These are phyloP conservation scores for Eciton burchellii DNA, from an alignment of 1,140 invertebrate species.

Conservation along the genomic window DNA sequence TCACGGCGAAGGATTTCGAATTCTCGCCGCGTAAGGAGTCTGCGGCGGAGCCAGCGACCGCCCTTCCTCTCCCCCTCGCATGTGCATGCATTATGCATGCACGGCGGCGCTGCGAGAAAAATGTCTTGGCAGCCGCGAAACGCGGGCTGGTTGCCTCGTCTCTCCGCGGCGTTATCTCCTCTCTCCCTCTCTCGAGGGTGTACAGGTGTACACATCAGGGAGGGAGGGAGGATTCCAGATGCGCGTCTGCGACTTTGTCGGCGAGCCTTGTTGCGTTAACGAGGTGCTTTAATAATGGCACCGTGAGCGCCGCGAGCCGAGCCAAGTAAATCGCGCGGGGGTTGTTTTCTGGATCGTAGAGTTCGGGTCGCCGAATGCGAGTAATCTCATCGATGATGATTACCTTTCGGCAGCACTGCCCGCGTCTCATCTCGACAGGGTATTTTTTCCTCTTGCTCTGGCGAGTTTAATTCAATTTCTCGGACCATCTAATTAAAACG, in stretches of 20 bases:
- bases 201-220: constrained; percentile 17
- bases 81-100: constrained; percentile 75
- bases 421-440: background rate
- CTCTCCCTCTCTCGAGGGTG: background rate
- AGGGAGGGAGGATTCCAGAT: too few species aligned
- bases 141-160: constrained; percentile 45
- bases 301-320: background rate
- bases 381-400: background rate
- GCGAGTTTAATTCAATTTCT: constrained; percentile 4
- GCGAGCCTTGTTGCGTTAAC: constrained; percentile 19
- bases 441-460: background rate
- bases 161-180: constrained; percentile 17
- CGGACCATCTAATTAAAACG: background rate
- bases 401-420: background rate
- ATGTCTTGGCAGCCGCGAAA: constrained; percentile 70
- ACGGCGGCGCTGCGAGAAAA: constrained; percentile 66
- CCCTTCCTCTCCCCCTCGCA: constrained; percentile 28
- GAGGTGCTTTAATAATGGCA: constrained; percentile 26
- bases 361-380: too few species aligned
- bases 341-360: background rate
- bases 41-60: constrained; percentile 44
- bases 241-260: constrained; percentile 26
- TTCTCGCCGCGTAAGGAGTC: constrained; percentile 73
- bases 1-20: constrained; percentile 74
- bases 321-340: background rate